phyloP scores from a whole-genome alignment of 2,797 vertebrate genomes.

The Danio jaintianensis region DNA sequence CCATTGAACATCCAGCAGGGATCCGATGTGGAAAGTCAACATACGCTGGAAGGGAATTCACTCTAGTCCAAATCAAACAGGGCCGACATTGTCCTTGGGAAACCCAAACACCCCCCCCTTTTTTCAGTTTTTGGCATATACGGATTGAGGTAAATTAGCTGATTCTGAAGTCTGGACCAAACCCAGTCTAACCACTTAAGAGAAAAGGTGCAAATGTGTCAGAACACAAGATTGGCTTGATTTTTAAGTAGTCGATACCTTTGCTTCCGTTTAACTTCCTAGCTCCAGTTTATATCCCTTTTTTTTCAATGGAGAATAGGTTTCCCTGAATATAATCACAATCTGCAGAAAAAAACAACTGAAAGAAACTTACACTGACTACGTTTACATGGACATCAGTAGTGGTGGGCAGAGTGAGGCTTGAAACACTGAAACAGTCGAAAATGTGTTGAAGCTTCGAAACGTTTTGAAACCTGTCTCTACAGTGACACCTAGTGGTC shows the following conservation, averaged over 20 bases:
- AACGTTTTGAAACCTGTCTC: too few relatives aligned
- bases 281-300: neutral
- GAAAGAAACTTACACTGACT: neutral
- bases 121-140: constrained; percentile 36
- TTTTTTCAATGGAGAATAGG: neutral
- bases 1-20: constrained; percentile 48
- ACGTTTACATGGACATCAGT: too few relatives aligned
- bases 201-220: constrained; percentile 49
- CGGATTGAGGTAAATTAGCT: constrained; percentile 50
- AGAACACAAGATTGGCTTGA: constrained; percentile 26
- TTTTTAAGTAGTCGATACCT: constrained; percentile 31
- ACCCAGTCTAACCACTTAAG: constrained; percentile 30
- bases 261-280: constrained; percentile 14
- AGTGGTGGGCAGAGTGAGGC: too few relatives aligned
- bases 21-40: constrained; percentile 53
- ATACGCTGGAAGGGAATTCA: constrained; percentile 55
- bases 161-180: constrained; percentile 33
- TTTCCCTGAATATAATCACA: neutral
- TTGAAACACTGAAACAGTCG: too few relatives aligned
- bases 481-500: too few relatives aligned
- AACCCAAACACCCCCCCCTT: constrained; percentile 8
- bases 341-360: neutral
- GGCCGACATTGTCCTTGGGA: constrained; percentile 60
- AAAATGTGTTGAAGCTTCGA: too few relatives aligned
- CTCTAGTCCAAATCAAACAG: constrained; percentile 64